Percentiles rank a stretch among this genome's conserved stretches.
Conservation (phyloP, 1,140 invertebrate species). For the Pentalonia nigronervosa region DNA sequence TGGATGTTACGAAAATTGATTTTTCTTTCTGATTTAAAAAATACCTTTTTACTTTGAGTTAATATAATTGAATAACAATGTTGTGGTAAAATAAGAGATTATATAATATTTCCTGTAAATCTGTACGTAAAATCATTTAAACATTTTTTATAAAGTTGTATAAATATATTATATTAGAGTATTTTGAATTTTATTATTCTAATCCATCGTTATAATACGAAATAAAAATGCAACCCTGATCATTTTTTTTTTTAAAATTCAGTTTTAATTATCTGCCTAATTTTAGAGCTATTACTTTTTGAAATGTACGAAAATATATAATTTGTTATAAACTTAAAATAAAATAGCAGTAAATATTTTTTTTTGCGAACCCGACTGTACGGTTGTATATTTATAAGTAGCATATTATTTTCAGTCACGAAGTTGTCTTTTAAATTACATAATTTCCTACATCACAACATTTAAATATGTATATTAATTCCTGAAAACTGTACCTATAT, state of each 20-base stretch:
- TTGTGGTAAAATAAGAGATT: neutral
- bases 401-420: neutral
- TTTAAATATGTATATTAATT: neutral
- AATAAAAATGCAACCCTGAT: neutral
- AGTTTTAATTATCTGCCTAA: neutral
- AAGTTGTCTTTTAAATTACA: neutral
- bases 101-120: neutral
- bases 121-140: neutral
- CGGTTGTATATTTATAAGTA: neutral
- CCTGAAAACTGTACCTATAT: neutral
- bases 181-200: neutral
- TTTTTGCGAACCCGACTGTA: neutral
- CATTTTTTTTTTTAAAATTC: neutral
- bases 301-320: neutral
- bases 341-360: neutral
- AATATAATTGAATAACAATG: neutral
- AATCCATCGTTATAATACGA: neutral
- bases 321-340: neutral
- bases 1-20: neutral
- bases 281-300: neutral
- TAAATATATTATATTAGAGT: neutral
- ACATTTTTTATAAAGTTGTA: neutral
- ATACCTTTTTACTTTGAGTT: neutral
- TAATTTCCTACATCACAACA: neutral
- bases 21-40: neutral